phyloP scores from a whole-genome alignment of 2,113 vertebrate species.

The Strix aluco region DNA sequence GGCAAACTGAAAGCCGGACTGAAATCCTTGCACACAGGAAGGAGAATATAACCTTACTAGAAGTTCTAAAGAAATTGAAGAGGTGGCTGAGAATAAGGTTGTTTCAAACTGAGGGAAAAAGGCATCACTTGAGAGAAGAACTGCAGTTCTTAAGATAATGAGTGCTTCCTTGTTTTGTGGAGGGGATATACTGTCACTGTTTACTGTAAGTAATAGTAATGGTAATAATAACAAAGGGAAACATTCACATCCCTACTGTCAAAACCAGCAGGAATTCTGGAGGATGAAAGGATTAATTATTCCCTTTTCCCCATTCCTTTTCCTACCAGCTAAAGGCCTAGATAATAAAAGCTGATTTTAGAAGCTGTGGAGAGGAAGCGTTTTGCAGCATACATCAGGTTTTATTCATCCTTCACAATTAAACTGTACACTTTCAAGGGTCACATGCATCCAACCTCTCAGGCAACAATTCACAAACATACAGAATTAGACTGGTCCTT shows the following conservation, averaged over 20 bases:
- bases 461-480: background rate
- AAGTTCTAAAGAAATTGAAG: background rate
- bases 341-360: background rate
- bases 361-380: background rate
- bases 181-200: background rate
- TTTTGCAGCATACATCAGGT: background rate
- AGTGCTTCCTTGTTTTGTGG: background rate
- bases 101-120: background rate
- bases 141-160: background rate
- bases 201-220: background rate
- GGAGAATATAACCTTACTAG: background rate
- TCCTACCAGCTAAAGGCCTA: background rate
- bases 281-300: background rate
- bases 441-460: background rate
- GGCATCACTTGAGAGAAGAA: background rate
- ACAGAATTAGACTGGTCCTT: background rate
- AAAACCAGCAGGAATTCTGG: background rate
- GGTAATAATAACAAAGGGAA: background rate
- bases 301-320: background rate
- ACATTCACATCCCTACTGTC: accelerated
- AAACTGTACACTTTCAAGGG: background rate
- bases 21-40: background rate
- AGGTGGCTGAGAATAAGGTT: background rate
- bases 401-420: background rate
- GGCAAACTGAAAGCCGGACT: background rate